Conservation (phyloP, 2,888 invertebrate genomes). For the Agrilus biguttatus region DNA sequence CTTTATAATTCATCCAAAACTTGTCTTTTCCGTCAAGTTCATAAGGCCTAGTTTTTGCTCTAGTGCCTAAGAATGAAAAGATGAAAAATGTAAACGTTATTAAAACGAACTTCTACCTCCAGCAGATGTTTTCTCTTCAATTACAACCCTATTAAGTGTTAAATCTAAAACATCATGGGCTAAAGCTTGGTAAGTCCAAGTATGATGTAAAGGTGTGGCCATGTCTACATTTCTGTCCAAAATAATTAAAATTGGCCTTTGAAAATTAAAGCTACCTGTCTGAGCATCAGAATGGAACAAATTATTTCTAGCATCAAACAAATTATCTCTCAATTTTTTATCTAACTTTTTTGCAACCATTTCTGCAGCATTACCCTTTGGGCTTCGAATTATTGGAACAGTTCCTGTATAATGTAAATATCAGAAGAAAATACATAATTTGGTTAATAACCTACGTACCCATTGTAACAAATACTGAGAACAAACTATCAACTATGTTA, state of each 20-base stretch:
- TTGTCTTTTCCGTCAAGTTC: slow-evolving; percentile 82
- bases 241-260: slow-evolving; percentile 81
- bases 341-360: slow-evolving; percentile 96
- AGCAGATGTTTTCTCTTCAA: slow-evolving; percentile 24
- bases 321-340: slow-evolving; percentile 90
- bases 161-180: slow-evolving; percentile 92
- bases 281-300: slow-evolving; percentile 80
- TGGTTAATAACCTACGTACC: slow-evolving; percentile 47
- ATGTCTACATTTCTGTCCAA: slow-evolving; percentile 91
- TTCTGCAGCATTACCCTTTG: slow-evolving; percentile 93
- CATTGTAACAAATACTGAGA: slow-evolving; percentile 94
- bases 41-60: slow-evolving; percentile 71
- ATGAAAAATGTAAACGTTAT: neutral
- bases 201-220: slow-evolving; percentile 96
- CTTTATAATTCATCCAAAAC: slow-evolving; percentile 89
- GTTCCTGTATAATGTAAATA: slow-evolving; percentile 37
- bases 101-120: slow-evolving; percentile 17
- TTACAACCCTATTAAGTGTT: slow-evolving; percentile 59
- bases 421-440: slow-evolving; percentile 1
- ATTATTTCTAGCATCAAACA: slow-evolving; percentile 93
- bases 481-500: slow-evolving; percentile 86
- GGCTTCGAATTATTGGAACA: slow-evolving; percentile 83
- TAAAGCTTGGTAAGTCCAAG: slow-evolving; percentile 99
- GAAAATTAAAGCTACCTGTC: slow-evolving; percentile 69
- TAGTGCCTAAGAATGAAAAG: slow-evolving; percentile 35